Evolutionary conservation across 2,113 vertebrate genomes (phyloP).

Genomic region (Myrmecophaga tridactyla): DNA sequence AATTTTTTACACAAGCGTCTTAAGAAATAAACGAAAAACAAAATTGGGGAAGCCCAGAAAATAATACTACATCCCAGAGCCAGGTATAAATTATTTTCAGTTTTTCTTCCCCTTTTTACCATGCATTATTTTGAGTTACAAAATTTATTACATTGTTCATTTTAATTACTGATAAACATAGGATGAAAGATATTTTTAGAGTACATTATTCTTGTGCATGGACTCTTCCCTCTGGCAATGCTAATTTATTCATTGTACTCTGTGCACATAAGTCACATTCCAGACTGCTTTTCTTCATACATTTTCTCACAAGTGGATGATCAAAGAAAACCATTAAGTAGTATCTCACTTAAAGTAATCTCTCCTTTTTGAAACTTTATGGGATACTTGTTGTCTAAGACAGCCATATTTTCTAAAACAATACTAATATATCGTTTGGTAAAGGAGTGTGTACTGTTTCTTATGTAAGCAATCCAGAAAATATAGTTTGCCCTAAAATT

Average conservation of each 20-base stretch:
- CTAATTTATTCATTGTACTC: neutral
- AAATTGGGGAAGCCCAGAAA: neutral
- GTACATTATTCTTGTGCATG: neutral
- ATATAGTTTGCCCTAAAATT: neutral
- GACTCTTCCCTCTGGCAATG: neutral
- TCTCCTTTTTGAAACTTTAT: neutral
- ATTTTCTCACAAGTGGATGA: neutral
- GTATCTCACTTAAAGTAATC: neutral
- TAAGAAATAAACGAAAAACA: neutral
- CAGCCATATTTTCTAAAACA: neutral
- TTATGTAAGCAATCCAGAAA: neutral
- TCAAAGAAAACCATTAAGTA: neutral
- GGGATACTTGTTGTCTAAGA: neutral
- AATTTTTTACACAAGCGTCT: neutral
- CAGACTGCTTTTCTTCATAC: neutral
- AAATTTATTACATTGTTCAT: too few relatives aligned
- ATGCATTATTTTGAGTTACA: neutral
- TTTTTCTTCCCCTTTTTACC: neutral
- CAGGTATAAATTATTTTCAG: neutral
- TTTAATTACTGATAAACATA: too few relatives aligned
- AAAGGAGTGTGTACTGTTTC: neutral
- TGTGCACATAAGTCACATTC: neutral
- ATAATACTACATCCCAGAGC: neutral
- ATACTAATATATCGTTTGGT: neutral
- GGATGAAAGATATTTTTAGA: too few relatives aligned